Base-by-base conservation (phyloP, 2,113 vertebrate genomes). In the Paracanthobrama guichenoti region DNA sequence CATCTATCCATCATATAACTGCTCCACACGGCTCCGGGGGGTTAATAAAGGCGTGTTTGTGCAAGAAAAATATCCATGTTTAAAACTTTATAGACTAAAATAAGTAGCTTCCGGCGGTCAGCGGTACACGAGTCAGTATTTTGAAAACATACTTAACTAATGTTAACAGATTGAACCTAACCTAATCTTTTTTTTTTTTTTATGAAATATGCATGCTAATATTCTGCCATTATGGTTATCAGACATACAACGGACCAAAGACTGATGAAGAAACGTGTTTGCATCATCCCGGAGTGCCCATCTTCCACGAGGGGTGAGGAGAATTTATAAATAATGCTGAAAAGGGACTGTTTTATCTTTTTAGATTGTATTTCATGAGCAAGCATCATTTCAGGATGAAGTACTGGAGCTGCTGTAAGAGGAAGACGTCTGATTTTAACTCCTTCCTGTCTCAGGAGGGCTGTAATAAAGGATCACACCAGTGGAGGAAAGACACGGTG, bases 331-430 rank as follows among this genome's bases (percentile, higher is more conserved):
- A 6, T 35, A 3, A 26, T 1, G 22, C 4, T 57, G 35, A 57
- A 39, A 28, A 16, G 26, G 0, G 6, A 24, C 0, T 6, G 12
- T n/a, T 71, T 71, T 9, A n/a, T 42, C 3, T 69, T 69, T 39
- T n/a, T 42, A 11, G 8, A 11, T 2, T 48, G 18, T 62, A 26
- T 10, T 79, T 42, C 9, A 20, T 59, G 20, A 16, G 50, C 31
- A 2, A 67, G 60, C 50, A 74, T 66, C 2, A 12, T 75, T 85
- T 48, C 86, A 99, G 97, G 93, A 97, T 98, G 97, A 99, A 99
- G 92, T 98, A 97, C 87, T 99, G 97, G 97, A 98, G 95, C 91
- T 98, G 97, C 89, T 99, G 97, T 90, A 97, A 95, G 90, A 96
- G 95, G 90, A 98, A 97, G 96, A 99, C 97, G 1, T 98, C 96